Evolutionary conservation across 2,888 invertebrate genomes (phyloP).

Genomic region (Thumatha senex): DNA sequence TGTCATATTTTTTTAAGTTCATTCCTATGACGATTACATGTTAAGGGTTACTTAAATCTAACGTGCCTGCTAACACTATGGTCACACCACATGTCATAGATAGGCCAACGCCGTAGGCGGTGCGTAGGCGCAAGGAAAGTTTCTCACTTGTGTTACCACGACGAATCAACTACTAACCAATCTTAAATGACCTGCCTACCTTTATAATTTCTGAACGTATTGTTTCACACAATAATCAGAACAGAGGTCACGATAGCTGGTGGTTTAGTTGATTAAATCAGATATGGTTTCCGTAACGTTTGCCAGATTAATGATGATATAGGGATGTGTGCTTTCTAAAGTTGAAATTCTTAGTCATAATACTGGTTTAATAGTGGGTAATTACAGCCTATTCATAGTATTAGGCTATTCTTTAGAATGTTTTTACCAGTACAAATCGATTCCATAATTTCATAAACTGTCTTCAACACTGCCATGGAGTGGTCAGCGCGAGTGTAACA

Average conservation of each 20-base stretch:
- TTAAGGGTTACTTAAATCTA: slow-evolving; percentile 4
- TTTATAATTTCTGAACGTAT: slow-evolving; percentile 18
- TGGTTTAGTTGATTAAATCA: slow-evolving; percentile 57
- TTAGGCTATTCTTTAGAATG: no score
- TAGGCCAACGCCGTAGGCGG: slow-evolving; percentile 63
- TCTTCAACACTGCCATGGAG: no score
- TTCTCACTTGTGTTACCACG: slow-evolving; percentile 65
- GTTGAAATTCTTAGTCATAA: slow-evolving; percentile 43
- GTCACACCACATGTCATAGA: slow-evolving; percentile 52
- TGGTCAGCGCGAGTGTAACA: no score
- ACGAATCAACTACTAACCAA: slow-evolving; percentile 57
- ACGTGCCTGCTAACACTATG: slow-evolving; percentile 36
- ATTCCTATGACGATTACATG: no score
- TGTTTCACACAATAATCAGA: slow-evolving; percentile 1
- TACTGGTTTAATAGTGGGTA: no score
- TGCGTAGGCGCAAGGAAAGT: slow-evolving; percentile 73
- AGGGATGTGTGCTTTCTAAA: slow-evolving; percentile 49
- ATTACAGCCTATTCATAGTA: background rate
- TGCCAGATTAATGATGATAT: slow-evolving; percentile 69
- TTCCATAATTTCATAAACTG: no score
- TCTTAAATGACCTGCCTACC: slow-evolving; percentile 37
- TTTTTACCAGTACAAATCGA: no score
- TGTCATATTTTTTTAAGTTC: no score
- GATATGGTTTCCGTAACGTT: slow-evolving; percentile 64
- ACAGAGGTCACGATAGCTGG: slow-evolving; percentile 47